Base-by-base conservation (phyloP, 1,140 invertebrate species). In the Polypedilum pembai region DNA sequence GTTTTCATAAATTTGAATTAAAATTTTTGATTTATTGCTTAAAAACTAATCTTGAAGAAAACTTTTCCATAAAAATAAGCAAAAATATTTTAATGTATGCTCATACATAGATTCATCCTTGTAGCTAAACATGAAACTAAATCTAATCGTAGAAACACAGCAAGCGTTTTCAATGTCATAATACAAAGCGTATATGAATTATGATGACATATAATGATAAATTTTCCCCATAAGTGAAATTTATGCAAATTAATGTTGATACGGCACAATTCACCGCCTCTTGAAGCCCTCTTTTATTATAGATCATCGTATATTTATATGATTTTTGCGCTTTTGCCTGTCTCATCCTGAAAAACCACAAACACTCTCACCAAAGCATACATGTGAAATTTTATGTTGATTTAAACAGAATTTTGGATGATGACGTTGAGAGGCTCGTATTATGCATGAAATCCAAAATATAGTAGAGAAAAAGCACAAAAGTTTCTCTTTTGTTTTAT, bases 181-280 rank as follows among this genome's bases (percentile, higher is more conserved):
- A n/a, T n/a, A 56, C 12, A 56, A n/a, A 33, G 24, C 24, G 10
- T n/a, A 56, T 15, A 56, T 56, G 45, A 56, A 15, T 56, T 56
- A 56, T 56, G 45, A 56, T 56, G 45, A 56, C 45, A 56, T n/a
- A n/a, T 56, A 12, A 56, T 56, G 45, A 56, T 56, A 56, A 56
- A 56, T 56, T 15, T n/a, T 56, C n/a, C 45, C 45, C 45, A 56
- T 56, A 56, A 56, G 45, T 56, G 45, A 56, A 56, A 56, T 56
- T 56, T 56, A 56, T 56, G 45, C 45, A 56, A 56, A 56, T 56
- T 56, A 56, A 56, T 56, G 45, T 56, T 56, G 45, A 56, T 56
- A 12, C 45, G 45, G 45, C 45, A 56, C n/a, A 56, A 56, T n/a
- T 56, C 45, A 56, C 45, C 45, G 45, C 45, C 45, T 15, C 45